These are phyloP conservation scores for Enhydra lutris DNA, from an alignment of 2,113 vertebrate species.

Conservation along the genomic window DNA sequence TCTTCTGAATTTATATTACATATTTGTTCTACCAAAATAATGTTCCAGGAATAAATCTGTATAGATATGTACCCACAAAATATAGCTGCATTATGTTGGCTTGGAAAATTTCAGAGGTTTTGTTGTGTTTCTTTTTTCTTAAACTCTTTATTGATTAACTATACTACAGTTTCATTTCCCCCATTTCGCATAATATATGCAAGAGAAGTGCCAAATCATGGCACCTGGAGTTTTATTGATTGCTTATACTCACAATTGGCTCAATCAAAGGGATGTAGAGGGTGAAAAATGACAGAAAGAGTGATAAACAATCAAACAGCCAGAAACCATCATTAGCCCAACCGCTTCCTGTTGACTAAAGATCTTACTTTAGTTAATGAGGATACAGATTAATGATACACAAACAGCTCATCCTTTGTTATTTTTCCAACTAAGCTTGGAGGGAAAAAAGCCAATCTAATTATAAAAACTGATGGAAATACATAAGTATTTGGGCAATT, in stretches of 20 bases:
- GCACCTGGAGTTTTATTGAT: constrained; percentile 72
- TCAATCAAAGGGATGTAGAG: constrained; percentile 50
- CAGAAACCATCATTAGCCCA: constrained; percentile 68
- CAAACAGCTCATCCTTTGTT: constrained; percentile 65
- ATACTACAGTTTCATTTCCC: neutral
- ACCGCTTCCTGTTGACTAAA: constrained; percentile 63
- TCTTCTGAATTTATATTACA: neutral
- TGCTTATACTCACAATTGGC: constrained; percentile 61
- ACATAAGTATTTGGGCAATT: constrained; percentile 50
- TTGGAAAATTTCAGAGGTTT: neutral
- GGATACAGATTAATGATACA: constrained; percentile 67
- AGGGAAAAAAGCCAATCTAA: constrained; percentile 50
- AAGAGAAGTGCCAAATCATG: constrained; percentile 33
- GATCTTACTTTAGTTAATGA: constrained; percentile 65
- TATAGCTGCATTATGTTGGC: neutral
- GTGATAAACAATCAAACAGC: constrained; percentile 62
- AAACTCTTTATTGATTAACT: neutral
- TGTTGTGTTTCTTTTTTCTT: neutral
- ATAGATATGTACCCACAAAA: neutral
- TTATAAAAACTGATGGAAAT: constrained; percentile 56
- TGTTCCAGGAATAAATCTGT: neutral
- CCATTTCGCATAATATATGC: constrained; percentile 26
- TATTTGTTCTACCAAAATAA: neutral
- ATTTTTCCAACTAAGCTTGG: constrained; percentile 57
- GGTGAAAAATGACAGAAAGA: constrained; percentile 68